These are phyloP conservation scores for Pterobdella sp. DNA, from an alignment of 2,888 invertebrate species.

Conservation along the genomic window DNA sequence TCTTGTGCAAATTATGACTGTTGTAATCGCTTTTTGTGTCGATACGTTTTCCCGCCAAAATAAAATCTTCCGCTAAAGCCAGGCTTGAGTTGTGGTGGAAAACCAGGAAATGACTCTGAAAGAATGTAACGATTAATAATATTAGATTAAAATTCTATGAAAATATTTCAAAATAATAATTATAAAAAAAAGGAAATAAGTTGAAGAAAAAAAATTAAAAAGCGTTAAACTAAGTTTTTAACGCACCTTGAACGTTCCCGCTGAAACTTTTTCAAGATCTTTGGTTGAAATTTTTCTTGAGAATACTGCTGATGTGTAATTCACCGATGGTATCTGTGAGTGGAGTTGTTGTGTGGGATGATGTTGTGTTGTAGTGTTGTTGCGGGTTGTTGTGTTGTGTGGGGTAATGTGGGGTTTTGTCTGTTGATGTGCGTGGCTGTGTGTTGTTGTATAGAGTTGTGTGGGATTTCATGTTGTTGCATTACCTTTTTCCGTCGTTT, in stretches of 20 bases:
- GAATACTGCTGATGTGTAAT: conserved; percentile 35
- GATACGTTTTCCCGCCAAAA: conserved; percentile 42
- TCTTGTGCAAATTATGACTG: conserved; percentile 29
- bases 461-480: no score
- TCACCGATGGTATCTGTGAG: conserved; percentile 12
- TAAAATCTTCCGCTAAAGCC: conserved; percentile 42
- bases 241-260: conserved; percentile 33
- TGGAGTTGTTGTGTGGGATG: no score
- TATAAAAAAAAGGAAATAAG: neutral
- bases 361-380: no score
- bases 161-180: neutral
- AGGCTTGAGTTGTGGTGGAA: conserved; percentile 40
- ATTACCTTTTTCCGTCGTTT: no score
- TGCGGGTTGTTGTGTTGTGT: no score
- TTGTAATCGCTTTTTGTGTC: neutral
- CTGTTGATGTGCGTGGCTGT: no score
- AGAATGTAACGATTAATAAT: neutral
- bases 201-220: neutral
- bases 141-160: neutral
- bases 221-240: conserved; percentile 6
- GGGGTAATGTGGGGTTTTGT: no score
- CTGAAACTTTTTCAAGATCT: conserved; percentile 34
- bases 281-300: conserved; percentile 33
- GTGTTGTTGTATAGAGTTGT: no score
- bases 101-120: conserved; percentile 40